phyloP scores from a whole-genome alignment of 2,797 vertebrate species.

The Enteromius radiatus region DNA sequence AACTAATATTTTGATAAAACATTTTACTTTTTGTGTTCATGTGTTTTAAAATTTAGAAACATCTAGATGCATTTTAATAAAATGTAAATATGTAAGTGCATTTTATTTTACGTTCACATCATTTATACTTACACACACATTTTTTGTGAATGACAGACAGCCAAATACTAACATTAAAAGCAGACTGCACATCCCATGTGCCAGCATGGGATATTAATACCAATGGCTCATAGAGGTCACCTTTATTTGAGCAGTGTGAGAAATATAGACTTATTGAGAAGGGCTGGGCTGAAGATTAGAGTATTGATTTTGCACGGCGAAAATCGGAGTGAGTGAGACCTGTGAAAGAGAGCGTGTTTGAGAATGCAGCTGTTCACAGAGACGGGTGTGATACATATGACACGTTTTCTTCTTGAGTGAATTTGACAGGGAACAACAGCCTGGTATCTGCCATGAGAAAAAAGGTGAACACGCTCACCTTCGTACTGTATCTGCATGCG shows the following conservation, averaged over 20 bases:
- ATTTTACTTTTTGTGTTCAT: not conserved
- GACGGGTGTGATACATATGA: slow-evolving; percentile 34
- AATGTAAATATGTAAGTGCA: no score
- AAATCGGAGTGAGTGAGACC: slow-evolving; percentile 61
- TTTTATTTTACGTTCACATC: not conserved
- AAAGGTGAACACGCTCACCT: slow-evolving; percentile 12
- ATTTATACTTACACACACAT: not conserved
- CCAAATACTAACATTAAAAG: slow-evolving; percentile 11
- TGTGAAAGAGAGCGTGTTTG: slow-evolving; percentile 37
- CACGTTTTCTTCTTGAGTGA: slow-evolving; percentile 46
- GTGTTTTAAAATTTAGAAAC: not conserved
- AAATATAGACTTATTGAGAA: slow-evolving; percentile 63
- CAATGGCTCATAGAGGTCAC: slow-evolving; percentile 47
- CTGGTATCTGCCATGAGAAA: not conserved
- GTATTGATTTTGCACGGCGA: slow-evolving; percentile 69
- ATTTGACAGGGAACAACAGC: slow-evolving; percentile 44
- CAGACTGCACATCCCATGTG: slow-evolving; percentile 34
- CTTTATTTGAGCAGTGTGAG: slow-evolving; percentile 38
- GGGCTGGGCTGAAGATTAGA: slow-evolving; percentile 69
- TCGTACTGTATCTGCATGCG: not conserved
- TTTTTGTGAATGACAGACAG: not conserved
- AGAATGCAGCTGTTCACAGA: slow-evolving; percentile 17
- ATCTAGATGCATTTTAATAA: not conserved
- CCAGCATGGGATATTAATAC: slow-evolving; percentile 50
- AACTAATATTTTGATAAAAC: not conserved